Evolutionary conservation across 1,140 invertebrate species (phyloP), one percentile per base, ranked within the genome.

Genomic region (Eciton burchellii): DNA sequence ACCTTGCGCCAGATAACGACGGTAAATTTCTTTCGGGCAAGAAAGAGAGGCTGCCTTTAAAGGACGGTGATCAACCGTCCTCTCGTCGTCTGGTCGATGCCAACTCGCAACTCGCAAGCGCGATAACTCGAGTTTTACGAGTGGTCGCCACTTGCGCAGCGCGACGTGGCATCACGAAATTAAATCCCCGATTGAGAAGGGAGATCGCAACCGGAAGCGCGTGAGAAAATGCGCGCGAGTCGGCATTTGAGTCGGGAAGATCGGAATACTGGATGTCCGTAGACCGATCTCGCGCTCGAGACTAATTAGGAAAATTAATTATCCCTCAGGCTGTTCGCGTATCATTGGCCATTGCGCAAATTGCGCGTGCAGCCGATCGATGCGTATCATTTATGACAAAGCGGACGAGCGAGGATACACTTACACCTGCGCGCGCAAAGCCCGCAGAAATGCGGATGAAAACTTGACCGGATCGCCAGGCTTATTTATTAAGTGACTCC

Each of bases 401-500:
- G 12, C 19, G 14, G 6, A 35, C 24, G 19, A 63, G 14, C 1
- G 19, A 9, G 0, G 2, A 52, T 4, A 6, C 12, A 9, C 6
- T 35, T 6, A 4, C 68, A 3, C 24, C 66, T 66, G 19, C n/a
- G 24, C 8, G 14, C 24, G 54, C 4, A 70, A 8, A 45, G 12
- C 12, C 16, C 9, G 14, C 12, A 52, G 41, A 19, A 76, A 45
- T 35, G 47, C 45, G 26, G 49, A 56, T 71, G 6, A 65, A 35
- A 85, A 76, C 85, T 87, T 82, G 87, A 82, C 35, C 57, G 43
- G n/a, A 16, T 16, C 0, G 59, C 82, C 84, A 70, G 26, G 54
- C 62, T 52, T 88, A 83, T 84, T 89, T 89, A 90, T 89, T 85
- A 85, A 84, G 74, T 68, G 43, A 65, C 73, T 77, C 65, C 68